Evolutionary conservation across 92 coral and sea anemone species (phyloP).

Genomic region (Diadumene lineata): DNA sequence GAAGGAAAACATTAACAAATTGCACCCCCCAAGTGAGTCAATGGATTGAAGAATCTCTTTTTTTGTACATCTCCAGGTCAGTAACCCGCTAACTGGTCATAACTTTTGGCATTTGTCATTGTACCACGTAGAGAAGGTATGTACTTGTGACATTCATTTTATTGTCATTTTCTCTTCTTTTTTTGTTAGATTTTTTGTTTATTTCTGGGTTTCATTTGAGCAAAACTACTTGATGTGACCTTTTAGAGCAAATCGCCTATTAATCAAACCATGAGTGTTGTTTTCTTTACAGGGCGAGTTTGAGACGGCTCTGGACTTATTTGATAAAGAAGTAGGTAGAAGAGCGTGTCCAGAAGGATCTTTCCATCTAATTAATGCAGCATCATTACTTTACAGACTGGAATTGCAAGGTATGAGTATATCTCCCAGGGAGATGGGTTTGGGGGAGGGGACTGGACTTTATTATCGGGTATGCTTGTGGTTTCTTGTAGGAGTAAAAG

Average conservation of each 20-base stretch:
- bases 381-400: constrained; percentile 70
- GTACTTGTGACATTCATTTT: too few species aligned
- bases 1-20: too few species aligned
- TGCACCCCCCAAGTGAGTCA: background rate
- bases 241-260: too few species aligned
- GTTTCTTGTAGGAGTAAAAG: too few species aligned
- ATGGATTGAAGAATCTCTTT: too few species aligned
- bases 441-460: background rate
- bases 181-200: too few species aligned
- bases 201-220: too few species aligned
- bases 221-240: too few species aligned
- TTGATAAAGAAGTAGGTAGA: constrained; percentile 64
- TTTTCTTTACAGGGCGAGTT: constrained; percentile 62
- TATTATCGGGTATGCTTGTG: background rate
- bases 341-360: constrained; percentile 23
- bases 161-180: too few species aligned
- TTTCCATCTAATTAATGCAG: constrained; percentile 46
- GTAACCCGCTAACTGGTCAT: constrained; percentile 51
- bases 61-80: too few species aligned
- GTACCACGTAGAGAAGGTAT: constrained; percentile 66
- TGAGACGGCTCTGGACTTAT: constrained; percentile 67
- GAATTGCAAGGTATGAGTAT: constrained; percentile 55
- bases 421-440: background rate
- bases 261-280: too few species aligned
- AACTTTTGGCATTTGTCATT: constrained; percentile 82